Evolutionary conservation across 2,113 vertebrate species (phyloP).

Genomic region (Erpornis zantholeuca): DNA sequence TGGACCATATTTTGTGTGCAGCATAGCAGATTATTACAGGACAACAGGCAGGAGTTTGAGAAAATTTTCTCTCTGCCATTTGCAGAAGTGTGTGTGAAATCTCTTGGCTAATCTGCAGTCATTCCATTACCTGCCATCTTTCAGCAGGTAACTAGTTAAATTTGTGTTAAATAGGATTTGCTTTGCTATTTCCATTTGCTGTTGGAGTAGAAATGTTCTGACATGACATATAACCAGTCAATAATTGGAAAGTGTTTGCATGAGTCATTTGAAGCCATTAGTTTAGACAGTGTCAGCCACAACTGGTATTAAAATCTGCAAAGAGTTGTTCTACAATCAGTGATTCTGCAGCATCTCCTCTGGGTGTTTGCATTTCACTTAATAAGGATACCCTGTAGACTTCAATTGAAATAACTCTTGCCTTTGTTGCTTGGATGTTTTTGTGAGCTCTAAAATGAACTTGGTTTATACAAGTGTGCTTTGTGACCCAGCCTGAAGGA

Average conservation of each 20-base stretch:
- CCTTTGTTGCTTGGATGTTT: slow-evolving; percentile 8
- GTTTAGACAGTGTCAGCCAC: background rate
- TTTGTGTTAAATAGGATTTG: slow-evolving; percentile 4
- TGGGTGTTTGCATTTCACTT: slow-evolving; percentile 1
- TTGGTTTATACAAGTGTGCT: background rate
- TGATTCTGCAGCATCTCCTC: background rate
- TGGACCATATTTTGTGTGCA: background rate
- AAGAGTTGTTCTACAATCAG: background rate
- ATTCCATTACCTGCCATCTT: background rate
- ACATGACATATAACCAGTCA: background rate
- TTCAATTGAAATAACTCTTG: background rate
- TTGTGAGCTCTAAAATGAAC: slow-evolving; percentile 27
- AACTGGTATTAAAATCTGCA: background rate
- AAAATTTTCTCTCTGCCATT: background rate
- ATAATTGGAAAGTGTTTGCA: background rate
- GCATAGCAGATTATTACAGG: background rate
- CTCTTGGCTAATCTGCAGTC: background rate
- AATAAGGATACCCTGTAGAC: background rate
- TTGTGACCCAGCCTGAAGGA: background rate
- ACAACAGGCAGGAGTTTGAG: background rate
- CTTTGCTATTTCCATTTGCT: slow-evolving; percentile 18
- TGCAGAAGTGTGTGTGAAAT: background rate
- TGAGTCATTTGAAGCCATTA: slow-evolving; percentile 24
- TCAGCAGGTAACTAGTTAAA: background rate
- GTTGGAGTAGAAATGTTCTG: slow-evolving; percentile 9